These are phyloP conservation scores for Manis crassicaudata DNA, from an alignment of 2,797 vertebrate genomes.

Conservation along the genomic window DNA sequence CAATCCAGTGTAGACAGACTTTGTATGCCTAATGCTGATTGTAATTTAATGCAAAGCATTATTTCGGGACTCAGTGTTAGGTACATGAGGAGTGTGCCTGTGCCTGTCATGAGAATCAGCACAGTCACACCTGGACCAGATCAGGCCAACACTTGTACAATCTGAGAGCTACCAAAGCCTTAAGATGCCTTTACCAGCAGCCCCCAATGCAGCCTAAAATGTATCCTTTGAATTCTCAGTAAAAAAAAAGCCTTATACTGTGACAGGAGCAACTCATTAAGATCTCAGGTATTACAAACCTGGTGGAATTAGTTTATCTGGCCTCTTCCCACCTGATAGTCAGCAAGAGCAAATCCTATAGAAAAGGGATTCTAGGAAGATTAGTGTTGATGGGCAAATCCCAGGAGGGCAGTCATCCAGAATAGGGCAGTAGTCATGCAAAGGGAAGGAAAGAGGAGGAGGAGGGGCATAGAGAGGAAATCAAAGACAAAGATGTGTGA, in stretches of 20 bases:
- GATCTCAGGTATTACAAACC: not conserved
- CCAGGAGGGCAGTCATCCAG: not conserved
- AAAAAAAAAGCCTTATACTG: not conserved
- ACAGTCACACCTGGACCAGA: not conserved
- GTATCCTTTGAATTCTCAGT: not conserved
- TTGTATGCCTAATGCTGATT: not conserved
- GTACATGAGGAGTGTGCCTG: fast-evolving
- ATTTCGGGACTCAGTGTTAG: not conserved
- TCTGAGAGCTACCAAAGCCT: not conserved
- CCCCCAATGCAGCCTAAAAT: not conserved
- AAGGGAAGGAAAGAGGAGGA: not conserved
- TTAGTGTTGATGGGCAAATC: not conserved
- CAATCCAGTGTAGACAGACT: not conserved
- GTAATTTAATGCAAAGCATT: not conserved
- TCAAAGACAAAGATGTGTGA: not conserved
- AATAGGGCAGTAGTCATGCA: not conserved
- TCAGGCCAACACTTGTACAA: not conserved
- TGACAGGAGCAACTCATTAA: not conserved
- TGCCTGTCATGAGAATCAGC: not conserved
- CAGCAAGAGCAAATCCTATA: not conserved
- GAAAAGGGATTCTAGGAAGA: not conserved
- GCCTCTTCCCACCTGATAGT: not conserved
- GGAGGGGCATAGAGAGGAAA: not conserved
- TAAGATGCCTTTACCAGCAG: not conserved
- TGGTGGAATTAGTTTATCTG: not conserved